Conservation (phyloP, 2,888 invertebrate genomes). For the Emmelina monodactyla region DNA sequence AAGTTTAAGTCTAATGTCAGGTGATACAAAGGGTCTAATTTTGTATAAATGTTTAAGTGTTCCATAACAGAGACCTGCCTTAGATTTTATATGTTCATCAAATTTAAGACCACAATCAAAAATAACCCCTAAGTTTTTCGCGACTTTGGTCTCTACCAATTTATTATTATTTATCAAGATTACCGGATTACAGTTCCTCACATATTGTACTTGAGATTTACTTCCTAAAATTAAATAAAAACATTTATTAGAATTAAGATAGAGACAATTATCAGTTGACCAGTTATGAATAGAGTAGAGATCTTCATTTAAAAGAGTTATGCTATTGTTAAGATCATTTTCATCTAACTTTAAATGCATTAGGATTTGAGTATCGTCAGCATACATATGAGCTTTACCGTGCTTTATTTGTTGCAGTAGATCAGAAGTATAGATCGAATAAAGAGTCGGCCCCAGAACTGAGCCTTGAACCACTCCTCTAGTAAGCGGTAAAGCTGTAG, state of each 20-base stretch:
- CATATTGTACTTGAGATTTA: neutral
- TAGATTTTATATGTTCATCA: conserved; percentile 3
- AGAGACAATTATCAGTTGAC: neutral
- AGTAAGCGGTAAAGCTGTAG: neutral
- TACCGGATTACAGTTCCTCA: too few species aligned
- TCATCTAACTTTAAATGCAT: too few species aligned
- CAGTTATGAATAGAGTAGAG: neutral
- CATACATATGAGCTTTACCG: neutral
- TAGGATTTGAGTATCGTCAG: conserved; percentile 1
- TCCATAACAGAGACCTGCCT: conserved; percentile 4
- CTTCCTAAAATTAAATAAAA: neutral
- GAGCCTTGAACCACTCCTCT: conserved; percentile 3
- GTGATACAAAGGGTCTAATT: conserved; percentile 2
- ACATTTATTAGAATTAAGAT: conserved; percentile 3
- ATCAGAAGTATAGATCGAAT: neutral
- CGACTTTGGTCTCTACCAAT: neutral
- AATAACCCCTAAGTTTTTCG: conserved; percentile 4
- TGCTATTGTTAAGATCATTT: neutral
- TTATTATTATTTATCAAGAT: neutral
- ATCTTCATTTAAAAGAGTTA: neutral
- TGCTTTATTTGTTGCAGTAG: neutral
- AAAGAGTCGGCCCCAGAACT: conserved; percentile 1
- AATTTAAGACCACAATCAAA: conserved; percentile 5
- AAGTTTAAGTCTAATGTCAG: conserved; percentile 2
- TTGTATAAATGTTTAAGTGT: conserved; percentile 6